phyloP scores from a whole-genome alignment of 2,888 invertebrate genomes.

The Cyclophora albipunctata region DNA sequence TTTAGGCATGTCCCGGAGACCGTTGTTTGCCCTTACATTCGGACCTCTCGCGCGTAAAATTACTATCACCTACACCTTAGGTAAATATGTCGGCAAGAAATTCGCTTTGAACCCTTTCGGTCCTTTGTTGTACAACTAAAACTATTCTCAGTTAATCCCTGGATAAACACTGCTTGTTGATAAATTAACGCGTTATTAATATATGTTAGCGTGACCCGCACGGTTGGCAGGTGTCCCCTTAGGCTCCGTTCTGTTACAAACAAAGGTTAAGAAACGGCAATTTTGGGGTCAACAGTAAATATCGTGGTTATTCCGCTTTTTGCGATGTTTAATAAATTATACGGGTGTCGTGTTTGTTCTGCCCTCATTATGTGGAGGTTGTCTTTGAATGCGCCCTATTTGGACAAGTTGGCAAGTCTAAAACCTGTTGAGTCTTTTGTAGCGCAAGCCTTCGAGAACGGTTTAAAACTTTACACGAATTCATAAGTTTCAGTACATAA shows the following conservation, averaged over 20 bases:
- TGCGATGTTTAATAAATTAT: slow-evolving; percentile 58
- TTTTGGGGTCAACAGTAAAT: slow-evolving; percentile 65
- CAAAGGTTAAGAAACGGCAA: slow-evolving; percentile 67
- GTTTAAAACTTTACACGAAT: no score
- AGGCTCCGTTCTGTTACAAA: slow-evolving; percentile 55
- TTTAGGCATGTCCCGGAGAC: slow-evolving; percentile 47
- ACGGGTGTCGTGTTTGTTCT: slow-evolving; percentile 48
- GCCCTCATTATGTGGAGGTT: slow-evolving; percentile 36
- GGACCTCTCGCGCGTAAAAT: slow-evolving; percentile 72
- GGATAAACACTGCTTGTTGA: slow-evolving; percentile 74
- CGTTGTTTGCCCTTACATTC: slow-evolving; percentile 52
- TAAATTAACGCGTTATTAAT: slow-evolving; percentile 75
- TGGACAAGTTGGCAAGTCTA: slow-evolving; percentile 21
- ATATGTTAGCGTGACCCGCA: slow-evolving; percentile 66
- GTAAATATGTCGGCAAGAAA: slow-evolving; percentile 76
- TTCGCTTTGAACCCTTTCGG: slow-evolving; percentile 73
- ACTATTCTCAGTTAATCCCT: slow-evolving; percentile 74
- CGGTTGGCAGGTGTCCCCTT: slow-evolving; percentile 66
- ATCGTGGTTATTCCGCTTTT: slow-evolving; percentile 60
- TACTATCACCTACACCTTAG: slow-evolving; percentile 73
- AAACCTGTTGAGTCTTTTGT: slow-evolving; percentile 30
- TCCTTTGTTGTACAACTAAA: slow-evolving; percentile 75
- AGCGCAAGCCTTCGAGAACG: slow-evolving; percentile 12
- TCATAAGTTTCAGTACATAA: no score
- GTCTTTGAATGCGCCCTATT: slow-evolving; percentile 25